Evolutionary conservation across 2,797 vertebrate genomes (phyloP).

Genomic region (Tragelaphus eurycerus): DNA sequence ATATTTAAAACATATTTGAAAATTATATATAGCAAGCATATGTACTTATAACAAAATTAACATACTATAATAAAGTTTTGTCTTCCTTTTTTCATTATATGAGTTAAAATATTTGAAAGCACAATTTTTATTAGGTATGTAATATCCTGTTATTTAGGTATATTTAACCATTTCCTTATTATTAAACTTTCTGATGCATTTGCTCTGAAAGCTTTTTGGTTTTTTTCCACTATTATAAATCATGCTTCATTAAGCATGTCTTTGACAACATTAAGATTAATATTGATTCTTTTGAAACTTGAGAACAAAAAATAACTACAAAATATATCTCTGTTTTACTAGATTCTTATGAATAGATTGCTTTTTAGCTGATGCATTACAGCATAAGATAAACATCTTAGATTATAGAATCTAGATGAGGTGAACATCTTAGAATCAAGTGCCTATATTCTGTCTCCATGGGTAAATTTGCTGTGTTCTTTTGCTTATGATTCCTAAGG

Average conservation of each 20-base stretch:
- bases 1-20: background rate
- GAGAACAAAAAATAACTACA: constrained; percentile 16
- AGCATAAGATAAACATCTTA: background rate
- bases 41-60: background rate
- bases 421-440: background rate
- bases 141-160: background rate
- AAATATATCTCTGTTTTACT: background rate
- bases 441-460: background rate
- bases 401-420: constrained; percentile 14
- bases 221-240: constrained; percentile 34
- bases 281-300: constrained; percentile 42
- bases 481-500: background rate
- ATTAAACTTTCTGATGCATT: background rate
- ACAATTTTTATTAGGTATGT: background rate
- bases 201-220: background rate
- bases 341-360: background rate
- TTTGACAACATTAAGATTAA: background rate
- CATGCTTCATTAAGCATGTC: constrained; percentile 1
- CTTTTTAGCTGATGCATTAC: background rate
- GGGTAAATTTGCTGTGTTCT: background rate
- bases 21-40: background rate
- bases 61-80: background rate
- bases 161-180: background rate
- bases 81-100: constrained; percentile 21
- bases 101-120: constrained; percentile 17